Conservation (phyloP, 2,113 vertebrate species). For the Ahaetulla prasina region DNA sequence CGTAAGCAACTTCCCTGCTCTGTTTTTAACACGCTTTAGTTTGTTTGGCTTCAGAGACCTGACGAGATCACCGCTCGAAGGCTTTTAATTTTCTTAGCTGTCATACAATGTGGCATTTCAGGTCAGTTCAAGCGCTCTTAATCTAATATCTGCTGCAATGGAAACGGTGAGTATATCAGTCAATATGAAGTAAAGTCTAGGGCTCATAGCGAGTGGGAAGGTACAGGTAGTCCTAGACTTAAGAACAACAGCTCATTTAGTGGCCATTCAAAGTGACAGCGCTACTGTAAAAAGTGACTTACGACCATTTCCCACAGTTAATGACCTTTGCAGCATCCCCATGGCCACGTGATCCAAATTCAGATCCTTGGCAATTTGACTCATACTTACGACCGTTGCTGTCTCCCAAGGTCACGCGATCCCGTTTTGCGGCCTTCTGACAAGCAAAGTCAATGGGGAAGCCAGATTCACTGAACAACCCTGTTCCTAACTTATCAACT, state of each 20-base stretch:
- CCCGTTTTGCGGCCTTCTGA: no score
- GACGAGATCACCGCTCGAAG: constrained; percentile 20
- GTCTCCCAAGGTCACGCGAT: no score
- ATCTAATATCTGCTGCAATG: constrained; percentile 20
- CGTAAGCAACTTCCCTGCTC: background rate
- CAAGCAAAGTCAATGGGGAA: no score
- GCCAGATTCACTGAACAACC: no score
- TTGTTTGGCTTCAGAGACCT: constrained; percentile 20
- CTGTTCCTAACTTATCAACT: no score
- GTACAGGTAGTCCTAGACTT: background rate
- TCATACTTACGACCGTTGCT: no score
- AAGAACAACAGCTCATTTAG: background rate
- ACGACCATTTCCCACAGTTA: no score
- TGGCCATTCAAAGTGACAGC: background rate
- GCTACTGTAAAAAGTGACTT: no score
- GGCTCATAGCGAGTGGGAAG: background rate
- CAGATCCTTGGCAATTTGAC: no score
- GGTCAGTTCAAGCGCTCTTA: constrained; percentile 31
- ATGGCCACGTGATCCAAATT: no score
- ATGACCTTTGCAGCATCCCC: no score
- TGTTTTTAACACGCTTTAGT: constrained; percentile 6
- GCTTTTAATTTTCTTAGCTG: constrained; percentile 36
- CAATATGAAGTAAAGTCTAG: constrained; percentile 35
- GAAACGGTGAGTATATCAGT: constrained; percentile 34
- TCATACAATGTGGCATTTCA: constrained; percentile 19